Conservation (phyloP, 2,888 invertebrate species). For the Mechanitis mazaeus region DNA sequence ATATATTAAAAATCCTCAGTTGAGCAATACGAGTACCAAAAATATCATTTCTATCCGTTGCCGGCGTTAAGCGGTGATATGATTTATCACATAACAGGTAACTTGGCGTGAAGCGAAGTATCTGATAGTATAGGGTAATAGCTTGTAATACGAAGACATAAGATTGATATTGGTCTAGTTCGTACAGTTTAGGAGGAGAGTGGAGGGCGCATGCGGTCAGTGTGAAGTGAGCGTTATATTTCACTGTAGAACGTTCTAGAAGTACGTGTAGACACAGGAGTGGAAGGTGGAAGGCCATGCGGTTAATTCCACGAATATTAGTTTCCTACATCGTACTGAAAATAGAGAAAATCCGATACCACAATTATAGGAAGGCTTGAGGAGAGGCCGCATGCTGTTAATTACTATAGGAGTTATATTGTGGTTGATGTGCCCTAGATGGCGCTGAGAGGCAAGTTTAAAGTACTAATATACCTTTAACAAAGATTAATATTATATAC, state of each 20-base stretch:
- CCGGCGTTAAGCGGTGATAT: slow-evolving; percentile 63
- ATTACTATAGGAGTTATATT: slow-evolving; percentile 30
- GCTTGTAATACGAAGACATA: slow-evolving; percentile 9
- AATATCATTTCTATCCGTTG: slow-evolving; percentile 59
- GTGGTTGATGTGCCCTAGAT: slow-evolving; percentile 19
- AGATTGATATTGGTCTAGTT: slow-evolving; percentile 10
- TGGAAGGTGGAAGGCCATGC: slow-evolving; percentile 51
- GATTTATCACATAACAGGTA: slow-evolving; percentile 59
- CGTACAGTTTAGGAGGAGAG: slow-evolving; percentile 42
- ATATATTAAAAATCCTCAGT: slow-evolving; percentile 52
- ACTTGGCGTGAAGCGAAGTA: slow-evolving; percentile 1
- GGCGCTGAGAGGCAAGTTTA: not conserved
- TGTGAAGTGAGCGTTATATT: slow-evolving; percentile 40
- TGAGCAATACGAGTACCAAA: slow-evolving; percentile 74
- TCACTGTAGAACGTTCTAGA: slow-evolving; percentile 35
- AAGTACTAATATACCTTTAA: not conserved
- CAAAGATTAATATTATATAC: slow-evolving; percentile 1
- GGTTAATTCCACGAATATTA: slow-evolving; percentile 49
- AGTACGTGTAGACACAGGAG: slow-evolving; percentile 37
- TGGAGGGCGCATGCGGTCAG: slow-evolving; percentile 62
- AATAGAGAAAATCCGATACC: slow-evolving; percentile 31
- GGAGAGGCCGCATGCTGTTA: slow-evolving; percentile 63
- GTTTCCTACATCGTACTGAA: slow-evolving; percentile 35
- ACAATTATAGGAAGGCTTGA: slow-evolving; percentile 50
- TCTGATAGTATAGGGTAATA: slow-evolving; percentile 6